A percentile compares a stretch with the other conserved stretches of the same genome.
phyloP scores from a whole-genome alignment of 2,888 invertebrate genomes.

The Euphydryas editha region DNA sequence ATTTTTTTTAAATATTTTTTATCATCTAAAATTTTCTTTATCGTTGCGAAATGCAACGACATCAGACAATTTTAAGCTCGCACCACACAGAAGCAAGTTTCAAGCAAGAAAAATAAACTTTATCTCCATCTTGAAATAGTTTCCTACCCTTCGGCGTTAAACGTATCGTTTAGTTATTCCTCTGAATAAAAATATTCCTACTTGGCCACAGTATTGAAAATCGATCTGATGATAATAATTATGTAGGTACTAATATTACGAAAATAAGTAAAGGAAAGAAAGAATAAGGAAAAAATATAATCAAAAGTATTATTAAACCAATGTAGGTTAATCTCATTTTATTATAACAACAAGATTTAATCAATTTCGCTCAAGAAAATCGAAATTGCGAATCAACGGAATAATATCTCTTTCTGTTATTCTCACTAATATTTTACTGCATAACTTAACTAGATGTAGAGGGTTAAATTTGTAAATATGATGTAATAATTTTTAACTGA shows the following conservation, averaged over 20 bases:
- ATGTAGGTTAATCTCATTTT: too few relatives aligned
- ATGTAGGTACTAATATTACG: too few relatives aligned
- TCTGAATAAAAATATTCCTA: conserved; percentile 28
- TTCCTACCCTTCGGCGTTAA: conserved; percentile 28
- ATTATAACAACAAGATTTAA: too few relatives aligned
- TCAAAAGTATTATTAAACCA: background rate
- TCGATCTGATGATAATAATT: background rate
- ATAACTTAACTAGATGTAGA: too few relatives aligned
- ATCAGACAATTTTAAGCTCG: conserved; percentile 11
- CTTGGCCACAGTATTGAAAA: conserved; percentile 23
- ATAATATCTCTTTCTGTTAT: too few relatives aligned
- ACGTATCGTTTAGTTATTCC: conserved; percentile 32
- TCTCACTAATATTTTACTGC: too few relatives aligned
- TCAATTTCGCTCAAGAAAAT: too few relatives aligned
- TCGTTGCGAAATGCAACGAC: background rate
- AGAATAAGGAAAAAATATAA: background rate
- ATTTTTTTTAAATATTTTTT: too few relatives aligned
- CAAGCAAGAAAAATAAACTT: conserved; percentile 23
- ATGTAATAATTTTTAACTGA: too few relatives aligned
- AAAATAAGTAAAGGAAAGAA: too few relatives aligned
- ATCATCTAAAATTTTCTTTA: background rate
- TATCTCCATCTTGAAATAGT: conserved; percentile 33
- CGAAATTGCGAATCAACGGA: too few relatives aligned
- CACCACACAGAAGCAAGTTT: conserved; percentile 5
- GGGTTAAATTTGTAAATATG: too few relatives aligned